Percentiles rank a stretch among this genome's conserved stretches.
Evolutionary conservation across 2,113 vertebrate genomes (phyloP).

Genomic region (Marmota monax): DNA sequence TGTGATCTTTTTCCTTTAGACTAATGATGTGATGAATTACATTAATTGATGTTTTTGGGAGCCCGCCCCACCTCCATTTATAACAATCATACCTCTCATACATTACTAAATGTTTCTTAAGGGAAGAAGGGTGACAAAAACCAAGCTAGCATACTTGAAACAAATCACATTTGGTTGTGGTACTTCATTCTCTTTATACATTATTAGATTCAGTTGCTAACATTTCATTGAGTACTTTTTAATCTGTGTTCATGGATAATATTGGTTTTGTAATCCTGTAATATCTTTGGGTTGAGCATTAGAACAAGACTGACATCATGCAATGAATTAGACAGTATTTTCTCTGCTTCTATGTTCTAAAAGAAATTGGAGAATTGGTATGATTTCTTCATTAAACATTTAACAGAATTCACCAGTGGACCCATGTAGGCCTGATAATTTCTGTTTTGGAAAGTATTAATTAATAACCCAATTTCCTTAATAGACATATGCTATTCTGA

Average conservation of each 20-base stretch:
- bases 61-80: background rate
- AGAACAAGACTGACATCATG: background rate
- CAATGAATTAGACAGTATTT: background rate
- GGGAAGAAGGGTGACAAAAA: background rate
- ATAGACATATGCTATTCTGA: background rate
- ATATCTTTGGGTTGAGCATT: background rate
- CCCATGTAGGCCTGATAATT: background rate
- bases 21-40: background rate
- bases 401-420: background rate
- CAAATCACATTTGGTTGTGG: background rate
- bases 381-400: background rate
- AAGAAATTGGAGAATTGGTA: background rate
- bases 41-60: background rate
- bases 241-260: background rate
- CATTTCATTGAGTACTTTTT: background rate
- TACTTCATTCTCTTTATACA: background rate
- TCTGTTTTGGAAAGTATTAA: background rate
- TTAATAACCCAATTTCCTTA: background rate
- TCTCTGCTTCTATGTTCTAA: background rate
- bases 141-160: background rate
- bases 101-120: background rate
- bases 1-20: background rate
- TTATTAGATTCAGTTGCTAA: background rate
- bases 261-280: background rate
- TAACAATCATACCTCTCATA: background rate